These are phyloP conservation scores for Anas platyrhynchos DNA, from an alignment of 2,113 vertebrate species.

Conservation along the genomic window DNA sequence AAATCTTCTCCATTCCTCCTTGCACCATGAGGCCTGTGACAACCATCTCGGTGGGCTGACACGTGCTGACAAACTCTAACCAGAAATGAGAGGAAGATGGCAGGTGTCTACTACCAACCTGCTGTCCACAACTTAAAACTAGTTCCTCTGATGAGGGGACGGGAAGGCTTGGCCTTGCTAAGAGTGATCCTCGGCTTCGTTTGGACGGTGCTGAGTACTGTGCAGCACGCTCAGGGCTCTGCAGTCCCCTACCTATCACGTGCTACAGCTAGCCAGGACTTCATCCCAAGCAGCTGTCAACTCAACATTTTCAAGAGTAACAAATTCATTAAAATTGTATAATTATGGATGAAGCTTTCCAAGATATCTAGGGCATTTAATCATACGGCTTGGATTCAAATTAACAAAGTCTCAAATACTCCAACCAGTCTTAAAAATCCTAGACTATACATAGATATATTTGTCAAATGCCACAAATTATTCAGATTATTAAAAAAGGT, in stretches of 20 bases:
- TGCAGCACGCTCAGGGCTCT: not conserved
- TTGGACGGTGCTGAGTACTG: not conserved
- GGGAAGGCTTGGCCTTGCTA: not conserved
- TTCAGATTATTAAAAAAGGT: slow-evolving; percentile 48
- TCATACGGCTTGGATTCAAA: slow-evolving; percentile 6
- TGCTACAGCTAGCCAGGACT: slow-evolving; percentile 18
- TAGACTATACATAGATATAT: not conserved
- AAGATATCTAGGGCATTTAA: slow-evolving; percentile 38
- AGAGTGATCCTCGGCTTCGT: not conserved
- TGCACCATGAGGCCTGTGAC: not conserved
- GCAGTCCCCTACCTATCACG: not conserved
- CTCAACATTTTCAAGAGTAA: slow-evolving; percentile 65
- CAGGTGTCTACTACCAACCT: not conserved
- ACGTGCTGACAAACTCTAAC: not conserved
- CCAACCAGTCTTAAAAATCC: slow-evolving; percentile 34
- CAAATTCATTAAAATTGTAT: slow-evolving; percentile 62
- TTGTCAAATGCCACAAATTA: slow-evolving; percentile 52
- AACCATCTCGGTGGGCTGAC: not conserved
- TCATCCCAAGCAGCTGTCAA: slow-evolving; percentile 56
- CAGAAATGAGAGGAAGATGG: slow-evolving; percentile 10
- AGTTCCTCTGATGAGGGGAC: not conserved
- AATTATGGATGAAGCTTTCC: slow-evolving; percentile 56
- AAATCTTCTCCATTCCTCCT: not conserved
- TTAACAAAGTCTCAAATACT: slow-evolving; percentile 41
- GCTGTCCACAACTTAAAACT: not conserved